phyloP scores from a whole-genome alignment of 2,113 vertebrate species.

The Redunca redunca region DNA sequence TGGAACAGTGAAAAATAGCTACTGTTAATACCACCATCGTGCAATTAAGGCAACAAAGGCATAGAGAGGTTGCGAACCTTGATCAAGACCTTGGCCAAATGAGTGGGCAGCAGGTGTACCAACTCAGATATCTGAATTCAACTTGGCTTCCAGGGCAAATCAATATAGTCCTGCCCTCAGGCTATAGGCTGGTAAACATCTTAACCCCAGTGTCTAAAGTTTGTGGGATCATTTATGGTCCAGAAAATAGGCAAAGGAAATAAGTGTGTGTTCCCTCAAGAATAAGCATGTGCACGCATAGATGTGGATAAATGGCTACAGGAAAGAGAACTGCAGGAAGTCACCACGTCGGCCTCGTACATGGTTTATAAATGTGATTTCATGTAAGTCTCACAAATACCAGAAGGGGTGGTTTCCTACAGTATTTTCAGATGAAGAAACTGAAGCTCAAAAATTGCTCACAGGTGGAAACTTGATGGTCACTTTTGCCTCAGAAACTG shows the following conservation, averaged over 20 bases:
- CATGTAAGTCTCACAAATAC: not conserved
- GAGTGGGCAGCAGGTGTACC: no score
- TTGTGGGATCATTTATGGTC: fast-evolving
- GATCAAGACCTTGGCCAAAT: not conserved
- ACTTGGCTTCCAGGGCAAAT: not conserved
- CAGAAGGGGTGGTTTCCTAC: not conserved
- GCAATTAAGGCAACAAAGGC: not conserved
- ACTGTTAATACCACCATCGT: fast-evolving
- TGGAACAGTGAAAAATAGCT: not conserved
- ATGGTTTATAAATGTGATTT: not conserved
- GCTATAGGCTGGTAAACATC: not conserved
- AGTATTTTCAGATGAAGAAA: not conserved
- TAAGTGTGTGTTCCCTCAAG: not conserved
- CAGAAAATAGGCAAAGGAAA: not conserved
- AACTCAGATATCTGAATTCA: not conserved
- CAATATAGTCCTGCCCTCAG: not conserved
- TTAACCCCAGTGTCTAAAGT: not conserved
- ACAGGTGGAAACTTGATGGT: not conserved
- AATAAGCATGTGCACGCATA: fast-evolving
- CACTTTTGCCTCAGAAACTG: not conserved
- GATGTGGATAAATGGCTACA: not conserved
- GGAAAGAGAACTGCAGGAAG: not conserved
- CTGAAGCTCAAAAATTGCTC: not conserved
- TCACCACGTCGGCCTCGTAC: fast-evolving
- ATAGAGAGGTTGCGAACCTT: not conserved